phyloP scores from a whole-genome alignment of 1,140 invertebrate species.

The Ganaspis sp. region DNA sequence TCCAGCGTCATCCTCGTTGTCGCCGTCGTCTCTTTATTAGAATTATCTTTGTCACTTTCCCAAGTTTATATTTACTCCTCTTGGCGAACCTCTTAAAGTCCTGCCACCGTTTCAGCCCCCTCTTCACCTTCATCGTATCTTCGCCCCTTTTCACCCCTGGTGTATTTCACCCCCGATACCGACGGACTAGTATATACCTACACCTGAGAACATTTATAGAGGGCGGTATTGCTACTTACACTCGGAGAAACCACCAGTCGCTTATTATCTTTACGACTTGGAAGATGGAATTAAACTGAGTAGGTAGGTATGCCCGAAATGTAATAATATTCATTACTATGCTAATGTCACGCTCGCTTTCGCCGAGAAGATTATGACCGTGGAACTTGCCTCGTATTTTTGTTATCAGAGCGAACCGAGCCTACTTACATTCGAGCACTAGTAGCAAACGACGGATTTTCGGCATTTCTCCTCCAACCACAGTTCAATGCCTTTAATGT shows the following conservation, averaged over 20 bases:
- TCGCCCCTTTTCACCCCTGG: constrained; percentile 52
- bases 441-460: constrained; percentile 1
- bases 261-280: constrained; percentile 77
- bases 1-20: constrained; percentile 59
- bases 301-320: constrained; percentile 71
- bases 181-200: not conserved
- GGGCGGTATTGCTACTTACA: constrained; percentile 24
- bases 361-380: constrained; percentile 68
- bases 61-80: constrained; percentile 77
- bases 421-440: constrained; percentile 56
- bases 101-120: constrained; percentile 48
- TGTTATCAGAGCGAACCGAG: constrained; percentile 71
- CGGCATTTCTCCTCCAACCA: constrained; percentile 7
- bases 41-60: constrained; percentile 78
- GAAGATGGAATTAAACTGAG: constrained; percentile 77
- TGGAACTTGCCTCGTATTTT: constrained; percentile 75
- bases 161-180: not conserved
- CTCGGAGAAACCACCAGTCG: constrained; percentile 59
- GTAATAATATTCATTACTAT: constrained; percentile 78
- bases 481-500: not conserved
- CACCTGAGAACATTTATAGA: constrained; percentile 23
- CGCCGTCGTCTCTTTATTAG: constrained; percentile 73
- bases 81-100: constrained; percentile 72
- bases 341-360: constrained; percentile 72
- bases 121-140: constrained; percentile 49